phyloP scores from a whole-genome alignment of 2,113 vertebrate species.

The Xerus inauris region DNA sequence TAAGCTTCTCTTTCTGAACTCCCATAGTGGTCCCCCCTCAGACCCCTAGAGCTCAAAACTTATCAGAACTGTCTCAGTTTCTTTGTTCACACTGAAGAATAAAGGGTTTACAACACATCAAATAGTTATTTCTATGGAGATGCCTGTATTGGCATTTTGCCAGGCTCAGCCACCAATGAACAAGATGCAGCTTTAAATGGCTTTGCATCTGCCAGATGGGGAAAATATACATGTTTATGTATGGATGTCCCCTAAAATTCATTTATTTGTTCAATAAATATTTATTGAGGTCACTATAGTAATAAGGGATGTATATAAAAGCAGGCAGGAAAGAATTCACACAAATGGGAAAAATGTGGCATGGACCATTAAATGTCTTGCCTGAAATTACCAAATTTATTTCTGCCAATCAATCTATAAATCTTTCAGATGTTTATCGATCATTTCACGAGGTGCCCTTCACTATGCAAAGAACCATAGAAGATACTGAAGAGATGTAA shows the following conservation, averaged over 20 bases:
- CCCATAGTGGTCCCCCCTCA: not conserved
- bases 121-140: not conserved
- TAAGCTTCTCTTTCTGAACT: not conserved
- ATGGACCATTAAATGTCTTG: not conserved
- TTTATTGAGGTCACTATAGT: not conserved
- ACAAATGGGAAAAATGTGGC: not conserved
- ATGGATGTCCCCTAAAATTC: not conserved
- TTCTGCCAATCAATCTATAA: constrained; percentile 32
- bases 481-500: not conserved
- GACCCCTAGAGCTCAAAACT: not conserved
- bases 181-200: not conserved
- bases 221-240: not conserved
- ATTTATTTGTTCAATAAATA: constrained; percentile 43
- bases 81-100: constrained; percentile 13
- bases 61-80: not conserved
- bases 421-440: not conserved
- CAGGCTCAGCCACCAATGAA: not conserved
- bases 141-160: not conserved
- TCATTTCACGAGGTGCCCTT: constrained; percentile 42
- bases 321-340: not conserved
- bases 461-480: not conserved
- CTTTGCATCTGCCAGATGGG: not conserved
- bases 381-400: not conserved
- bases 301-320: not conserved
- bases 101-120: constrained; percentile 3